phyloP scores from a whole-genome alignment of 2,888 invertebrate species.

The Bombylius major region DNA sequence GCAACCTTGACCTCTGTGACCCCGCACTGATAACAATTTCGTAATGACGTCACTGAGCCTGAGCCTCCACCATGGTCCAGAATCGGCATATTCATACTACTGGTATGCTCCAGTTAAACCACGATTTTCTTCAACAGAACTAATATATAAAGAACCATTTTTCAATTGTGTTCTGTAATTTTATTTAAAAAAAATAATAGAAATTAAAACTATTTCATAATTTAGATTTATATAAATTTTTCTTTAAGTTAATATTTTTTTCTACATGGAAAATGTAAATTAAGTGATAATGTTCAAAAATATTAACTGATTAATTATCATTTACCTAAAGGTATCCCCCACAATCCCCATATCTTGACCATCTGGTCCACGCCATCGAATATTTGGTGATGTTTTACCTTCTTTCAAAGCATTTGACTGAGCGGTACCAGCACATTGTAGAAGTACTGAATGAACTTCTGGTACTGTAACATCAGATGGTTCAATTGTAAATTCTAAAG shows the following conservation, averaged over 20 bases:
- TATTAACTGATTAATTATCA: background rate
- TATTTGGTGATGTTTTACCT: slow-evolving; percentile 40
- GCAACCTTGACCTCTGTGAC: too few species aligned
- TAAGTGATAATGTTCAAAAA: background rate
- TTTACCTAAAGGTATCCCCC: slow-evolving; percentile 61
- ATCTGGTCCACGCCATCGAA: slow-evolving; percentile 56
- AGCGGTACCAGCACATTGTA: slow-evolving; percentile 51
- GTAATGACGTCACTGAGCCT: too few species aligned
- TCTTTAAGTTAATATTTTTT: too few species aligned
- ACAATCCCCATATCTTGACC: slow-evolving; percentile 53
- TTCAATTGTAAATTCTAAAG: slow-evolving; percentile 62
- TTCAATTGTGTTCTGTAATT: slow-evolving; percentile 52
- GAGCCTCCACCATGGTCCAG: too few species aligned
- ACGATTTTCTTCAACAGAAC: slow-evolving; percentile 51
- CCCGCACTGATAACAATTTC: too few species aligned
- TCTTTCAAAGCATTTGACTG: slow-evolving; percentile 36
- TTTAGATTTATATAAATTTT: background rate
- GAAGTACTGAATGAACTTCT: slow-evolving; percentile 55
- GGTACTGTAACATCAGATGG: slow-evolving; percentile 66
- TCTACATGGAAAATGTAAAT: slow-evolving; percentile 16
- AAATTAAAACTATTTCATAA: background rate
- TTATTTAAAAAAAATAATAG: slow-evolving; percentile 16
- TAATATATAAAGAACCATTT: slow-evolving; percentile 79
- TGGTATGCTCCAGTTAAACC: slow-evolving; percentile 73
- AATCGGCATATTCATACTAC: too few species aligned